Percentiles rank a stretch among this genome's conserved stretches.
Conservation (phyloP, 2,797 vertebrate genomes). For the Coregonus sp. region DNA sequence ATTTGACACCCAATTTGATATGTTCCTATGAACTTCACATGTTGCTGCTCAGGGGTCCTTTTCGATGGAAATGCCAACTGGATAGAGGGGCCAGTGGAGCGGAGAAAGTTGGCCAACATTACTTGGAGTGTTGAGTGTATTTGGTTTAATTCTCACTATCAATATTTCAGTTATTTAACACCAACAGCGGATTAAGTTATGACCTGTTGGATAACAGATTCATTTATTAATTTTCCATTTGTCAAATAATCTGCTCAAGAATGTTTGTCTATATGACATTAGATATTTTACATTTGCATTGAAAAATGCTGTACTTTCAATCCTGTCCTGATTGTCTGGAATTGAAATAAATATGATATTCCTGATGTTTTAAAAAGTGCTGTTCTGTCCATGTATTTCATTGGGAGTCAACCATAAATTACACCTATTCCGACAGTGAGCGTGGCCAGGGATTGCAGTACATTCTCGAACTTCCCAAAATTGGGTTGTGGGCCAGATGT, state of each 20-base stretch:
- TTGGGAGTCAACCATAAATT: conserved; percentile 26
- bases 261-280: too few relatives aligned
- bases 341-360: neutral
- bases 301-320: neutral
- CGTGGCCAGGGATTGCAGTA: conserved; percentile 16
- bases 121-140: neutral
- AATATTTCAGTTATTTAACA: too few relatives aligned
- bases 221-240: too few relatives aligned
- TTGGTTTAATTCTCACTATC: neutral
- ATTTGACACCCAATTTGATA: too few relatives aligned
- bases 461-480: neutral
- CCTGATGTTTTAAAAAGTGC: neutral
- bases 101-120: neutral
- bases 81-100: neutral
- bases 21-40: too few relatives aligned
- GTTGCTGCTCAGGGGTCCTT: too few relatives aligned
- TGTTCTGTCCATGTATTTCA: neutral
- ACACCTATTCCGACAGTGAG: conserved; percentile 40
- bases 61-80: neutral
- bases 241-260: too few relatives aligned
- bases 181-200: too few relatives aligned
- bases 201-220: too few relatives aligned
- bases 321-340: neutral
- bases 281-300: neutral
- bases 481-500: conserved; percentile 44